Percentiles rank a stretch among this genome's conserved stretches.
Conservation (phyloP, 2,797 vertebrate genomes). For the Acipenser transmontanus region DNA sequence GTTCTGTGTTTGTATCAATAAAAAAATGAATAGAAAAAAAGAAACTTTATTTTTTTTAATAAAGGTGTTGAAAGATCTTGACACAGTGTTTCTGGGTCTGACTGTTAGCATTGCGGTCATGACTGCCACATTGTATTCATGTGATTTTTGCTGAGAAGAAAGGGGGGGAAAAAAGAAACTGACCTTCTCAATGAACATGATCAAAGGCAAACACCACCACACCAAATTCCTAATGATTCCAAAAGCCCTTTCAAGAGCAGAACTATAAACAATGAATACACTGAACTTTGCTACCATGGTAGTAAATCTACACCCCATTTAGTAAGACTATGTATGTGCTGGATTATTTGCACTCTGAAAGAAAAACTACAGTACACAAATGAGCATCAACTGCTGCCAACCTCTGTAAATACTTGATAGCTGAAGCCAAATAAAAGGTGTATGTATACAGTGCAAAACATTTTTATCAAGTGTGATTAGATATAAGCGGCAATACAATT, state of each 20-base stretch:
- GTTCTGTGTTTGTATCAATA: too few species aligned
- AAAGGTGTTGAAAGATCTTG: too few species aligned
- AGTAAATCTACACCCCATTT: neutral
- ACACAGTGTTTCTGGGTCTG: too few species aligned
- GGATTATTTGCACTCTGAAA: neutral
- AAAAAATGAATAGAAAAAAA: too few species aligned
- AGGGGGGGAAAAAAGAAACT: neutral
- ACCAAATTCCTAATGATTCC: neutral
- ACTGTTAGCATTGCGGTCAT: neutral
- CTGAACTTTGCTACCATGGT: neutral
- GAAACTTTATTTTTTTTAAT: too few species aligned
- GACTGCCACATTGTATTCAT: neutral
- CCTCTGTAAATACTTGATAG: slow-evolving; percentile 1
- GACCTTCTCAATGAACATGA: neutral
- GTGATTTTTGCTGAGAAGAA: too few species aligned
- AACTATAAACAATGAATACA: neutral
- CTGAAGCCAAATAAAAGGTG: slow-evolving; percentile 1
- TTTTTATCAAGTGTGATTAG: slow-evolving; percentile 15
- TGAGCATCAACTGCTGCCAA: slow-evolving; percentile 2
- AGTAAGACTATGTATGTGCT: neutral
- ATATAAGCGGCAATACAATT: slow-evolving; percentile 4
- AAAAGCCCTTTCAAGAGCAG: neutral
- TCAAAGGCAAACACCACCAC: neutral
- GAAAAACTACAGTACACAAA: neutral
- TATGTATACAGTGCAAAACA: neutral